These are phyloP conservation scores for Tubiluchus corallicola DNA, from an alignment of 2,888 invertebrate genomes.

Conservation along the genomic window DNA sequence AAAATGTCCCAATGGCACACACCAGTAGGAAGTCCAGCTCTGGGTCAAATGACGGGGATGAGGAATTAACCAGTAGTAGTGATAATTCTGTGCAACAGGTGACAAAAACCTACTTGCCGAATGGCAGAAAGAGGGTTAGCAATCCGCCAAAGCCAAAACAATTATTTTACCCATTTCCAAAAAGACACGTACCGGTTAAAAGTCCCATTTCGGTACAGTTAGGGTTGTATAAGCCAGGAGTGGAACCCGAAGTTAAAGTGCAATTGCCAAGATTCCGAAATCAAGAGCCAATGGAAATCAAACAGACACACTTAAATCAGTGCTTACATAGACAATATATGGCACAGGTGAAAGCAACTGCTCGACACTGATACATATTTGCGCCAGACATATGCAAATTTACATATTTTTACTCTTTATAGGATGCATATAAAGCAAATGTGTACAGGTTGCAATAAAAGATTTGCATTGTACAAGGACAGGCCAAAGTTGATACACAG, in stretches of 20 bases:
- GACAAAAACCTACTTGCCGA: not conserved
- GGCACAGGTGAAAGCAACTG: not conserved
- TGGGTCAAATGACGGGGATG: not conserved
- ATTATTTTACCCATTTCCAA: not conserved
- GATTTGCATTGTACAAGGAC: too few species aligned
- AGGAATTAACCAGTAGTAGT: not conserved
- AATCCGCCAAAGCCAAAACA: not conserved
- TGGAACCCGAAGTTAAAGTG: constrained; percentile 1
- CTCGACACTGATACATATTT: too few species aligned
- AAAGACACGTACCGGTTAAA: not conserved
- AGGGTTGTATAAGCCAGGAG: not conserved
- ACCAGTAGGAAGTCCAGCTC: too few species aligned
- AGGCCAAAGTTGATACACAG: too few species aligned
- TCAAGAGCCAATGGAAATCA: too few species aligned
- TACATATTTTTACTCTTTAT: too few species aligned
- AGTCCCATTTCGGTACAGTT: not conserved
- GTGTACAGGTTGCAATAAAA: too few species aligned
- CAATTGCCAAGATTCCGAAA: too few species aligned
- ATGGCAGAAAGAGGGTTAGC: not conserved
- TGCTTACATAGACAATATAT: constrained; percentile 3
- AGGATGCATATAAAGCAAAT: too few species aligned
- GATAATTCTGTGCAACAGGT: not conserved
- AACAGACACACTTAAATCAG: not conserved
- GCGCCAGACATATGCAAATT: too few species aligned
- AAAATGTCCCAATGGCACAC: not conserved